Percentiles rank a stretch among this genome's conserved stretches.
These are phyloP conservation scores for Boloria euphrosyne DNA, from an alignment of 2,888 invertebrate species.

Conservation along the genomic window DNA sequence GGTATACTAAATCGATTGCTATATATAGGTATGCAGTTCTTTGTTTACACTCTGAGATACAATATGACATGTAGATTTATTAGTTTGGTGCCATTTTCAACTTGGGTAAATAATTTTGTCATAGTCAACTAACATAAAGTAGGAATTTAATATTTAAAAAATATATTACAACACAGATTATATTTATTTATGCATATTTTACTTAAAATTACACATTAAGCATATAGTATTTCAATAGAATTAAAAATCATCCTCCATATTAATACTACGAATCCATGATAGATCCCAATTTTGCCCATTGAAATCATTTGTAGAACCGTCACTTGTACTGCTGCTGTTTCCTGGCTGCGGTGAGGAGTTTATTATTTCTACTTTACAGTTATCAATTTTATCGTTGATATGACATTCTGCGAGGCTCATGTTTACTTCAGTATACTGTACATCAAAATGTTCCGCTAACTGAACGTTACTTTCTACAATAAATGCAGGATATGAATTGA, in stretches of 20 bases:
- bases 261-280: constrained; percentile 61
- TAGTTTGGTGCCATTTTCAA: no score
- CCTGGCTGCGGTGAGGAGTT: constrained; percentile 39
- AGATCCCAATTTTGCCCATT: constrained; percentile 56
- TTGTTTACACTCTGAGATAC: no score
- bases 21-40: no score
- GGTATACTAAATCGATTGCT: no score
- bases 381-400: constrained; percentile 17
- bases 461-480: constrained; percentile 39
- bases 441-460: constrained; percentile 40
- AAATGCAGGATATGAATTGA: constrained; percentile 45
- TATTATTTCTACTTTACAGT: constrained; percentile 27
- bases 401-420: constrained; percentile 45
- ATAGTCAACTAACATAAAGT: no score
- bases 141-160: background rate
- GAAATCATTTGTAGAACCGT: constrained; percentile 39
- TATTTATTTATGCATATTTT: background rate
- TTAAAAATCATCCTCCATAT: constrained; percentile 54
- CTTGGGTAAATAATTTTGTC: no score
- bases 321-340: constrained; percentile 30
- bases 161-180: background rate
- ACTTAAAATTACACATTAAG: background rate
- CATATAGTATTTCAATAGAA: constrained; percentile 1
- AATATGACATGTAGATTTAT: no score
- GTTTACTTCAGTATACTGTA: constrained; percentile 46